phyloP scores from a whole-genome alignment of 2,888 invertebrate genomes.

The Trissoscelio sp. region DNA sequence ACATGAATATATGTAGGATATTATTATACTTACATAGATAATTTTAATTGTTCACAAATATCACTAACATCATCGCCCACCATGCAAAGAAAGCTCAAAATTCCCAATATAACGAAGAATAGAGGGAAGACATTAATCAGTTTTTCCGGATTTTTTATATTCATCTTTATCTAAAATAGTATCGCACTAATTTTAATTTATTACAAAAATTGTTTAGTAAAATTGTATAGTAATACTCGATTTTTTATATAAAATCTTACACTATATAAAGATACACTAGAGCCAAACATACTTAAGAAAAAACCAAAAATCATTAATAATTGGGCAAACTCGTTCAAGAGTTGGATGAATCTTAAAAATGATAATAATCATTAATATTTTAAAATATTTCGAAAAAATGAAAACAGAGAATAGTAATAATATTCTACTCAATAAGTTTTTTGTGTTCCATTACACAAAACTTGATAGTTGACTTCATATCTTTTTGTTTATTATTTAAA shows the following conservation, averaged over 20 bases:
- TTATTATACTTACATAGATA: not conserved
- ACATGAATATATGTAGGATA: too few species aligned
- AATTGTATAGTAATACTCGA: too few species aligned
- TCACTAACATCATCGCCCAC: not conserved
- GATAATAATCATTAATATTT: too few species aligned
- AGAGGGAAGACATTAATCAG: not conserved
- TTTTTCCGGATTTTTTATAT: not conserved
- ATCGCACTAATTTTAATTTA: too few species aligned
- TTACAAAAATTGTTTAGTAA: too few species aligned
- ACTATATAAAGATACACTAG: not conserved
- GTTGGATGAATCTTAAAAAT: not conserved
- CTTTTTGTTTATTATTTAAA: too few species aligned
- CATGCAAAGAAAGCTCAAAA: not conserved
- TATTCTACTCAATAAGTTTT: too few species aligned
- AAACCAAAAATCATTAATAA: not conserved
- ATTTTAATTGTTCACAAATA: not conserved
- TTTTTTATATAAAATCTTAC: not conserved
- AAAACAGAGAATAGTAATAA: too few species aligned
- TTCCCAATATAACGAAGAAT: not conserved
- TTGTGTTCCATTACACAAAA: too few species aligned
- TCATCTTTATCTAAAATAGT: not conserved
- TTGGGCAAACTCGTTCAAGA: not conserved
- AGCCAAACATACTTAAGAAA: not conserved
- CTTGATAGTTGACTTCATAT: too few species aligned
- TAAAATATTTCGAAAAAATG: too few species aligned